Evolutionary conservation across 2,888 invertebrate species (phyloP), one percentile per base, ranked within the genome.

Genomic region (Scaeva pyrastri): DNA sequence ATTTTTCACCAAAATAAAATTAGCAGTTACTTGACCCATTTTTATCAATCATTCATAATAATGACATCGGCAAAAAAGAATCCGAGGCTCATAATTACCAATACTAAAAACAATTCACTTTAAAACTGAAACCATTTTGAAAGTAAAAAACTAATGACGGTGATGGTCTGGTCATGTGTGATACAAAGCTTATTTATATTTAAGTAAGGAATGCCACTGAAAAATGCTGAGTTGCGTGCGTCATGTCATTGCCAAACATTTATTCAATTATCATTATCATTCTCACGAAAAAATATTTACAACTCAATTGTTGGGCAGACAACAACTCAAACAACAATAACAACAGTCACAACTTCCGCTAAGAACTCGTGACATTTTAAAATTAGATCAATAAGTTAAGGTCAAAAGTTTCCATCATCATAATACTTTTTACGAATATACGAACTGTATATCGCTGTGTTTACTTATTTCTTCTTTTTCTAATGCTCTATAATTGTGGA

Each of bases 301-400:
- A 62, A 71, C 71, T 82, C 73, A 82, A 86, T 82, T 78, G 71
- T 77, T 74, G 74, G 73, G 64, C 71, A 86, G 77, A 78, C 81
- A 81, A 36, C 31, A 12, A 48, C 8, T 31, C 1, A 12, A 48
- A 16, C 50, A 10, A 10, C 2, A 39, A 10, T 1, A 39, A 39
- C 39, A 12, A 39, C 39, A 50, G 31, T 7, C 23, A 52, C 77
- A 74, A 71, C 82, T 77, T 82, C 76, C 82, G 85, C 55, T 60
- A 56, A 70, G 52, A 85, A 39, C 82, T 82, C 82, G 82, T 86
- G 77, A 71, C 86, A 66, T 58, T 78, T 81, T 68, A 71, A 86
- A 86, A 86, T 86, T 86, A 86, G 86, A 82, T 86, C 86, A 86
- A 86, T 86, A 81, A 86, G 82, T 82, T 86, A 86, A 86, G 86